Evolutionary conservation across 2,888 invertebrate genomes (phyloP).

Genomic region (Quadroppia sp.): DNA sequence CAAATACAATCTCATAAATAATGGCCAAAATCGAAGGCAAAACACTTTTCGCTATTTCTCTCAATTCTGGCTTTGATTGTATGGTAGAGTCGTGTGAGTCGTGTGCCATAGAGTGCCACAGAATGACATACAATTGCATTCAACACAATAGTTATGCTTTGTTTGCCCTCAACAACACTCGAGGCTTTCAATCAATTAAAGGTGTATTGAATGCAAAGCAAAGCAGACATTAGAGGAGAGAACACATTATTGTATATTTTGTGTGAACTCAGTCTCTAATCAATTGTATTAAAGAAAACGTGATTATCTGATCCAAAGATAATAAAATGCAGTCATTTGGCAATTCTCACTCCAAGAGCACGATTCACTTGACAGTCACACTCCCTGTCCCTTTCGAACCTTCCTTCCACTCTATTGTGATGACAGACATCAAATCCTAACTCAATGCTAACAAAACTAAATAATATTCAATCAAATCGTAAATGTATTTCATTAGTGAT

Average conservation of each 20-base stretch:
- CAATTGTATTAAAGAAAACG: slow-evolving; percentile 36
- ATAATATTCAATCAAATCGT: neutral
- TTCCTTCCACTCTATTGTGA: neutral
- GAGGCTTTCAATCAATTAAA: slow-evolving; percentile 34
- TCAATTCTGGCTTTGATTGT: neutral
- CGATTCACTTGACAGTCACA: slow-evolving; percentile 16
- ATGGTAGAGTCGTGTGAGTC: slow-evolving; percentile 1
- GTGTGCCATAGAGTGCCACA: neutral
- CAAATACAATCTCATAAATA: slow-evolving; percentile 35
- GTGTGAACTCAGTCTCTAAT: slow-evolving; percentile 34
- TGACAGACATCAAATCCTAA: slow-evolving; percentile 6
- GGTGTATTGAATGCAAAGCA: slow-evolving; percentile 9
- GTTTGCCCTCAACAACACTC: neutral
- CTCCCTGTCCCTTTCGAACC: slow-evolving; percentile 7
- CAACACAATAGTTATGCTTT: neutral
- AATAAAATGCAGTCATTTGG: slow-evolving; percentile 26
- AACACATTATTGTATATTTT: slow-evolving; percentile 8
- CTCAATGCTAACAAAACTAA: neutral
- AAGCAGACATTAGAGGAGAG: slow-evolving; percentile 1
- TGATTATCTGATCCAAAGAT: slow-evolving; percentile 29
- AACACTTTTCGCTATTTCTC: neutral
- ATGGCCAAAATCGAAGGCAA: slow-evolving; percentile 22
- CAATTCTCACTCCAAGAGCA: slow-evolving; percentile 14
- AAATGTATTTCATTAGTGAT: slow-evolving; percentile 17
- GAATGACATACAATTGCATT: neutral